phyloP scores from a whole-genome alignment of 1,140 invertebrate species.

The Calycopis cecrops region DNA sequence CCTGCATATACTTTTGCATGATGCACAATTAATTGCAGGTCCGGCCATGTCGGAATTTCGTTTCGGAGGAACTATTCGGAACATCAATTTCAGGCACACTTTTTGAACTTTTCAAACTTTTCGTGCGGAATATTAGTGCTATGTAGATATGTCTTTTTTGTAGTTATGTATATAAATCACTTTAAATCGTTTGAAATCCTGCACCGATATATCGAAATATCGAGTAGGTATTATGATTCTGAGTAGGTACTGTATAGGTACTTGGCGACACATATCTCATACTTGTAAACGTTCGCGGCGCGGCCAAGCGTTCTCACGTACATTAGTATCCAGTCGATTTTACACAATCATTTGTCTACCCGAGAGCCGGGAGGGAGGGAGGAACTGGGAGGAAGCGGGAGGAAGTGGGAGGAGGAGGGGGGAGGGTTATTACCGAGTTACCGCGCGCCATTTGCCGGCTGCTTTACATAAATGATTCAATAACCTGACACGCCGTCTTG shows the following conservation, averaged over 20 bases:
- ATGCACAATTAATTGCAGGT: too few species aligned
- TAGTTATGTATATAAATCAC: too few species aligned
- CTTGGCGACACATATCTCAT: background rate
- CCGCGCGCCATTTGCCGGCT: constrained; percentile 40
- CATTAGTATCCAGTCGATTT: constrained; percentile 13
- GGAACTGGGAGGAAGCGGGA: background rate
- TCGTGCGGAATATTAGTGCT: too few species aligned
- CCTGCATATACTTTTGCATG: too few species aligned
- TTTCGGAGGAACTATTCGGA: too few species aligned
- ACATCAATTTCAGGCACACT: too few species aligned
- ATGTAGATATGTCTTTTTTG: too few species aligned
- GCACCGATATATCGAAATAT: too few species aligned
- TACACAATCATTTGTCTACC: constrained; percentile 30
- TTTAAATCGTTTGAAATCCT: too few species aligned
- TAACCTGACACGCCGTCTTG: constrained; percentile 26
- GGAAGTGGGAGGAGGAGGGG: constrained; percentile 11
- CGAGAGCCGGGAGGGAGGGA: constrained; percentile 3
- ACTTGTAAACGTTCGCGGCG: constrained; percentile 1
- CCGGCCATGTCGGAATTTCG: too few species aligned
- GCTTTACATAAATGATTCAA: constrained; percentile 45
- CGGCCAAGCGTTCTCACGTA: background rate
- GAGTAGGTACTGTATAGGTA: background rate
- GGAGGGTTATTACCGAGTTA: constrained; percentile 37
- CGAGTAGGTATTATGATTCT: too few species aligned
- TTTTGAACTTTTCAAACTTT: too few species aligned